Evolutionary conservation across 2,888 invertebrate genomes (phyloP).

Genomic region (Pogonocherus hispidulus): DNA sequence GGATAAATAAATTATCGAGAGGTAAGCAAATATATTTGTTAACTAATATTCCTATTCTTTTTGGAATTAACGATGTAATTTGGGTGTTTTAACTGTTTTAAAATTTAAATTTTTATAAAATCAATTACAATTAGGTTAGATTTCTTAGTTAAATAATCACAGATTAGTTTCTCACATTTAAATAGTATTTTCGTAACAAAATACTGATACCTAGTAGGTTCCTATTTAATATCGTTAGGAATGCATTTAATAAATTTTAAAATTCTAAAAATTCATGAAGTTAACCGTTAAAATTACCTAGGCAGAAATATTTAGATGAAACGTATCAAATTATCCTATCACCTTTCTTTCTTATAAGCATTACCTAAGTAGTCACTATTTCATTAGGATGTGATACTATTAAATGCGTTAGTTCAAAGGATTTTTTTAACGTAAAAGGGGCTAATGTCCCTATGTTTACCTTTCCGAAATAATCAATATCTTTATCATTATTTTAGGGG

Average conservation of each 20-base stretch:
- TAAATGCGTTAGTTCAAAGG: not conserved
- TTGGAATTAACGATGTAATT: not conserved
- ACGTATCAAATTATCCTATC: not conserved
- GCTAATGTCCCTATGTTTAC: constrained; percentile 26
- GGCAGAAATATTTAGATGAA: not conserved
- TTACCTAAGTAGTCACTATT: not conserved
- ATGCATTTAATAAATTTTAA: too few relatives aligned
- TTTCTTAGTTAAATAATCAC: not conserved
- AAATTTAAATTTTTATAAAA: constrained; percentile 27
- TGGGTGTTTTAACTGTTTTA: constrained; percentile 4
- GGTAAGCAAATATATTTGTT: constrained; percentile 12
- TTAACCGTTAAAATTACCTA: not conserved
- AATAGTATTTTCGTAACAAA: not conserved
- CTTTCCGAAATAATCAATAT: constrained; percentile 31
- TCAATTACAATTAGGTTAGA: constrained; percentile 38
- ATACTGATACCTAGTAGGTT: not conserved
- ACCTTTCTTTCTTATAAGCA: not conserved
- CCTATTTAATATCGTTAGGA: not conserved
- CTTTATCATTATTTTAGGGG: constrained; percentile 31
- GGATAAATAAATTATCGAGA: constrained; percentile 2
- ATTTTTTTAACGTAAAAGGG: constrained; percentile 12
- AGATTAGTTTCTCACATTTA: not conserved
- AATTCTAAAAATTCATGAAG: not conserved
- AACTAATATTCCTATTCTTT: not conserved
- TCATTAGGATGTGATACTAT: not conserved